phyloP scores from a whole-genome alignment of 2,888 invertebrate genomes.

The Idaea straminata region DNA sequence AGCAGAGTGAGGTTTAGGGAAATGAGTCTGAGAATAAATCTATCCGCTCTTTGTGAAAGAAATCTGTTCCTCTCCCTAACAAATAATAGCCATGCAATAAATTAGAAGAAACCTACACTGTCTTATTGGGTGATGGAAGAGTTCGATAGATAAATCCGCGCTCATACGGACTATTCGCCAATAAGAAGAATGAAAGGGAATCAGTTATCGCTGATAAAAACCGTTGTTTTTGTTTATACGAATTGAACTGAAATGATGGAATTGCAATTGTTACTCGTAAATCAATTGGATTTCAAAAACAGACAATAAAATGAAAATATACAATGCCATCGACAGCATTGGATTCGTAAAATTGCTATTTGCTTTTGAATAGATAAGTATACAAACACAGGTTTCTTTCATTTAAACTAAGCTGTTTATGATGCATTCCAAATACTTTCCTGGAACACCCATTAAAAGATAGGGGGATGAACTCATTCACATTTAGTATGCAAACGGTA shows the following conservation, averaged over 20 bases:
- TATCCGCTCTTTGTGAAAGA: constrained; percentile 52
- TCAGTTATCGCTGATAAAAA: constrained; percentile 49
- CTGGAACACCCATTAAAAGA: neutral
- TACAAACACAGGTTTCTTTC: neutral
- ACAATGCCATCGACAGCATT: neutral
- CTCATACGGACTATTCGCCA: constrained; percentile 60
- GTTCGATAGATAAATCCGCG: constrained; percentile 50
- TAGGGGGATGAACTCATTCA: neutral
- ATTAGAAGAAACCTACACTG: constrained; percentile 65
- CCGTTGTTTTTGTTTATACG: constrained; percentile 46
- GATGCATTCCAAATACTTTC: neutral
- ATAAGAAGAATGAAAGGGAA: constrained; percentile 61
- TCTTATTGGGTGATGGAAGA: constrained; percentile 54
- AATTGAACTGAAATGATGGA: constrained; percentile 34
- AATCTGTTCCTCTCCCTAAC: constrained; percentile 54
- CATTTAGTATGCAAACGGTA: neutral
- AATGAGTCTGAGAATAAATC: constrained; percentile 71
- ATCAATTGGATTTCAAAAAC: constrained; percentile 28
- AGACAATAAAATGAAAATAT: constrained; percentile 14
- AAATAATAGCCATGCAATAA: constrained; percentile 64
- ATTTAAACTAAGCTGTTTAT: neutral
- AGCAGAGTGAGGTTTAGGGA: constrained; percentile 75
- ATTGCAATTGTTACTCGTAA: constrained; percentile 25
- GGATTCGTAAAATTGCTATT: neutral
- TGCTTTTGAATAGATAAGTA: neutral